Base-by-base conservation (phyloP, 2,888 invertebrate species). In the Drosophila prostipennis region DNA sequence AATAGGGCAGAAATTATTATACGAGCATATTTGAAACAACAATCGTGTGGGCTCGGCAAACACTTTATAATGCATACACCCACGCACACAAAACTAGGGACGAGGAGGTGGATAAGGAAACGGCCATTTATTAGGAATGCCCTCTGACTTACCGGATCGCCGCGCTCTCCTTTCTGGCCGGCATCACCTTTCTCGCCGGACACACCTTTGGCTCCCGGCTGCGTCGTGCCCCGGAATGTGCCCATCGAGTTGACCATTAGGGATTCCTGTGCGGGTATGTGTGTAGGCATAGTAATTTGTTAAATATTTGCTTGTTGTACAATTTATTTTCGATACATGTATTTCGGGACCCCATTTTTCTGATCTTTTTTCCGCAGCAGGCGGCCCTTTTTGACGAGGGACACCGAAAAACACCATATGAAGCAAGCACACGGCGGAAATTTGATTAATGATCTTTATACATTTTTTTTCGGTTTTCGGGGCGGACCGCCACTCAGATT, bases 171-270 rank as follows among this genome's bases (percentile, higher is more conserved):
- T 74, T 93, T 93, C 7, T 93, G 93, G 6, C 95, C 95, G 4
- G 93, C 80, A 11, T 95, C 93, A 71, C 96, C 95, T 40, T 93
- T 93, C 87, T 94, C 93, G 26, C 95, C 96, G 0, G 94, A 90
- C 70, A 96, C 95, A 6, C 96, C 96, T 91, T 96, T 96, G 2
- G 95, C 94, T n/a, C 96, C 96, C 2, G 95, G 95, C 52, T 87
- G 87, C 26, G 95, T 94, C 1, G 96, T 91, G 79, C 93, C 92
- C 91, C 95, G 92, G 76, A 93, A 90, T 70, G 93, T 91, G 72
- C 90, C 91, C 90, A 92, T 92, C 43, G 93, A 93, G 52, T 94
- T 94, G 82, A 87, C 89, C 80, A 95, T 94, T 65, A 95, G 93
- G 14, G 94, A 94, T 72, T 95, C 95, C 93, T 95, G 74, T 72